Conservation (phyloP, 2,797 vertebrate species). For the Adelosebastes latens region DNA sequence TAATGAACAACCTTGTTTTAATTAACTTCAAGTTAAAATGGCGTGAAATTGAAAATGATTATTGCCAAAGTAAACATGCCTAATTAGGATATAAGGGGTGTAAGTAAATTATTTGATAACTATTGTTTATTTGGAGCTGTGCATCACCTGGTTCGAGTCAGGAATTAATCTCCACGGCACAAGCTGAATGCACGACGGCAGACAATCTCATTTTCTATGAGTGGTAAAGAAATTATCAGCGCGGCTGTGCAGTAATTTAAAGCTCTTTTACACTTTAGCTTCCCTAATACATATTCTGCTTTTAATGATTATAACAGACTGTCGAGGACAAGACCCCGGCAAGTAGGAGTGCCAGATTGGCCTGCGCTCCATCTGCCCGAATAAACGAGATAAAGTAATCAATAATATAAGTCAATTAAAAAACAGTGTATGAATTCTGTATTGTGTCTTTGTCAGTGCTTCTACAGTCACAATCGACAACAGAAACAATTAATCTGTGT, state of each 20-base stretch:
- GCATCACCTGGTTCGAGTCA: constrained; percentile 70
- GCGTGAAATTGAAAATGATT: constrained; percentile 89
- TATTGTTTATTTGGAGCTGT: constrained; percentile 80
- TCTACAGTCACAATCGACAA: not conserved
- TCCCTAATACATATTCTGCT: constrained; percentile 14
- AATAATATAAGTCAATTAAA: constrained; percentile 14
- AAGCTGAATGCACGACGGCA: constrained; percentile 34
- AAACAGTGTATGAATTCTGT: not conserved
- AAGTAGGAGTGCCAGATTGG: not conserved
- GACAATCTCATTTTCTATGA: constrained; percentile 41
- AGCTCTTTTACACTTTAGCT: constrained; percentile 34
- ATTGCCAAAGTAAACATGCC: constrained; percentile 84
- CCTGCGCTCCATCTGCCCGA: not conserved
- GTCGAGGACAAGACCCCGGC: not conserved
- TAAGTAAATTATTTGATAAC: constrained; percentile 83
- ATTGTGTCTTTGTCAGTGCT: not conserved
- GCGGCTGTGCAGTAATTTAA: constrained; percentile 12
- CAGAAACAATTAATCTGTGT: not conserved
- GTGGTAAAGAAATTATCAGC: constrained; percentile 34
- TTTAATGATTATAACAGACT: constrained; percentile 6
- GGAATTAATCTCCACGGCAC: constrained; percentile 60
- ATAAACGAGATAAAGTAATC: not conserved
- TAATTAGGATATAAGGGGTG: constrained; percentile 85
- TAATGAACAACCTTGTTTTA: constrained; percentile 85
- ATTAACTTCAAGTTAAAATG: constrained; percentile 88